Evolutionary conservation across 2,113 vertebrate species (phyloP), one percentile per base, ranked within the genome.

Genomic region (Craseonycteris thonglongyai): DNA sequence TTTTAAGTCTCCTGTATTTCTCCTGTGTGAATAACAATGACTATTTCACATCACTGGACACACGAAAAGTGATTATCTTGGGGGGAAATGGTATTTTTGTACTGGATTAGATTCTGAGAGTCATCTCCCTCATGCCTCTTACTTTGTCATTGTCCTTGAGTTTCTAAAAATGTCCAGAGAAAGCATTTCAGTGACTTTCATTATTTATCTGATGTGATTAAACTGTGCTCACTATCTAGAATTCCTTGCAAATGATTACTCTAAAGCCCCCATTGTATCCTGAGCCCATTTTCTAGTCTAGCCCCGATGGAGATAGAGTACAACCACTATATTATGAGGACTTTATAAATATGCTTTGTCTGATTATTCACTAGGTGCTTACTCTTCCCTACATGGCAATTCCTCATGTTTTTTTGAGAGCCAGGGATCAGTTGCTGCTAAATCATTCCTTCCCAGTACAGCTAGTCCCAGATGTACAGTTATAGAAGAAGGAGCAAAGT

Each of bases 141-240:
- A 58, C 49, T 74, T 38, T 66, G 40, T 49, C 71, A 24, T 16
- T 92, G 47, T 10, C 47, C 26, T 82, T 79, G 45, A 84, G 22
- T 93, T 71, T 75, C 40, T 93, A 91, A 86, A 69, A 79, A 81
- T 95, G 88, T 96, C 86, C 94, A 91, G 78, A 92, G 51, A 65
- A 88, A 45, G 8, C 54, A 93, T 85, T 93, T 92, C 33, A 54
- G 59, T 89, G 83, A 76, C 38, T 94, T 92, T 35, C 21, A 28
- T 56, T 83, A 91, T 63, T 92, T 88, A 83, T 54, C 30, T 82
- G 88, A 69, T 54, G 13, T 16, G 80, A 45, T 94, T 96, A 95
- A 95, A 82, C 26, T 81, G 18, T 76, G 45, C 38, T 88, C 6
- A 45, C 76, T 91, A 75, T 94, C 72, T 83, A 93, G 14, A 84